Conservation (phyloP, 2,113 vertebrate species). For the Plestiodon gilberti region DNA sequence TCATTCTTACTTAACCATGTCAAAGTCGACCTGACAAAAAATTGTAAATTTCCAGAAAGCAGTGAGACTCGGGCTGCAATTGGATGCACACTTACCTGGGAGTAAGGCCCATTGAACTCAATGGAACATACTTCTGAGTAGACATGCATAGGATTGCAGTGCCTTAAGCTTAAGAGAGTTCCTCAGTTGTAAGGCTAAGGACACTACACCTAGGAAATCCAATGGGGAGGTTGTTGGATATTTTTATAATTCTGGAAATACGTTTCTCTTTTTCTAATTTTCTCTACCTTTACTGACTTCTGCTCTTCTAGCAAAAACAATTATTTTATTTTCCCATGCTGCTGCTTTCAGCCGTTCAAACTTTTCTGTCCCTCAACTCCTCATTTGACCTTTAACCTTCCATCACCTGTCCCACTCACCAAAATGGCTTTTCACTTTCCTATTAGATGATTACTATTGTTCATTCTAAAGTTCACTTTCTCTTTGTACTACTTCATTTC, state of each 20-base stretch:
- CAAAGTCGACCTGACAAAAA: too few species aligned
- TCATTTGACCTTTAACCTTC: slow-evolving; percentile 47
- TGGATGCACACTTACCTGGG: too few species aligned
- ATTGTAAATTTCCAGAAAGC: too few species aligned
- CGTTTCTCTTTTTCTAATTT: background rate
- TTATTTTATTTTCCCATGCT: background rate
- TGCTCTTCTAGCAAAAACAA: background rate
- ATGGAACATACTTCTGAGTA: background rate
- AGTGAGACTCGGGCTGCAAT: too few species aligned
- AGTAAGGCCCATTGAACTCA: background rate
- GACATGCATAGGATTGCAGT: too few species aligned
- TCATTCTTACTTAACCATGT: too few species aligned
- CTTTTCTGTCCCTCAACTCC: slow-evolving; percentile 17
- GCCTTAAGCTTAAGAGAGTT: background rate
- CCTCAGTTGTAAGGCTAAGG: background rate
- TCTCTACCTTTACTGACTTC: rapidly evolving
- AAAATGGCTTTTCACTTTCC: slow-evolving; percentile 44
- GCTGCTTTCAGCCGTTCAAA: background rate
- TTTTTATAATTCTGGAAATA: background rate
- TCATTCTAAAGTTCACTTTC: slow-evolving; percentile 38
- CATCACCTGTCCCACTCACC: slow-evolving; percentile 41
- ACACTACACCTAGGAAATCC: background rate
- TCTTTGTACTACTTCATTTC: slow-evolving; percentile 27
- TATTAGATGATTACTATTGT: slow-evolving; percentile 39
- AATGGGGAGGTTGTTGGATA: background rate